Percentiles rank a stretch among this genome's conserved stretches.
Conservation (phyloP, 2,113 vertebrate genomes). For the Dasyurus viverrinus region DNA sequence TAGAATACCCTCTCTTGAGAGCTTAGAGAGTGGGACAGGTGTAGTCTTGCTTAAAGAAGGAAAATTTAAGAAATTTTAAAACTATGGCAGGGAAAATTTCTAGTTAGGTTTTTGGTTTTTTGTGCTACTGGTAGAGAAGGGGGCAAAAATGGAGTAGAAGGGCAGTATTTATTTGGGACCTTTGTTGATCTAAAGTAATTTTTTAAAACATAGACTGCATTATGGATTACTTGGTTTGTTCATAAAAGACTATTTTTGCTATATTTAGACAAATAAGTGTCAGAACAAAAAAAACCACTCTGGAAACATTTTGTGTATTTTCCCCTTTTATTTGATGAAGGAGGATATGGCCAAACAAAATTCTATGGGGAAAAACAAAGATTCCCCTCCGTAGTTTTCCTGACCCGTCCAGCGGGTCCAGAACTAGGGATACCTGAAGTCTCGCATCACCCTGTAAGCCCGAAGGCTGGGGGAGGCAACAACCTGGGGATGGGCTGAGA, state of each 20-base stretch:
- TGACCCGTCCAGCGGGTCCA: too few relatives aligned
- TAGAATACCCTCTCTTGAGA: slow-evolving; percentile 10
- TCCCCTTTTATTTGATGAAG: not conserved
- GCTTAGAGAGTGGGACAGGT: not conserved
- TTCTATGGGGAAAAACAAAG: not conserved
- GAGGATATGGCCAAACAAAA: not conserved
- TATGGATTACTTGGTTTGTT: not conserved
- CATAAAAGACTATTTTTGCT: not conserved
- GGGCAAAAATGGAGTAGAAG: not conserved
- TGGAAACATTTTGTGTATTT: not conserved
- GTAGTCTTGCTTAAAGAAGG: not conserved
- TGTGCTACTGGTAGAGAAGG: not conserved
- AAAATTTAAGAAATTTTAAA: slow-evolving; percentile 25
- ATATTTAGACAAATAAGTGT: slow-evolving; percentile 5
- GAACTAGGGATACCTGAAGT: too few relatives aligned
- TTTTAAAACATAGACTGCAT: not conserved
- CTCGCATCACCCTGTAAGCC: too few relatives aligned
- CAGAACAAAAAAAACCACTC: not conserved
- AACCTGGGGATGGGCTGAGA: too few relatives aligned
- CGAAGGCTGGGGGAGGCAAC: too few relatives aligned
- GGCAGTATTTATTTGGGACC: not conserved
- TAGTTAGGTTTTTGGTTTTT: not conserved
- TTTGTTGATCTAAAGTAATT: not conserved
- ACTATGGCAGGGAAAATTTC: not conserved
- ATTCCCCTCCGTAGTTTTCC: not conserved